Percentiles rank a stretch among this genome's conserved stretches.
Evolutionary conservation across 2,113 vertebrate species (phyloP).

Genomic region (Phylloscopus whistleri): DNA sequence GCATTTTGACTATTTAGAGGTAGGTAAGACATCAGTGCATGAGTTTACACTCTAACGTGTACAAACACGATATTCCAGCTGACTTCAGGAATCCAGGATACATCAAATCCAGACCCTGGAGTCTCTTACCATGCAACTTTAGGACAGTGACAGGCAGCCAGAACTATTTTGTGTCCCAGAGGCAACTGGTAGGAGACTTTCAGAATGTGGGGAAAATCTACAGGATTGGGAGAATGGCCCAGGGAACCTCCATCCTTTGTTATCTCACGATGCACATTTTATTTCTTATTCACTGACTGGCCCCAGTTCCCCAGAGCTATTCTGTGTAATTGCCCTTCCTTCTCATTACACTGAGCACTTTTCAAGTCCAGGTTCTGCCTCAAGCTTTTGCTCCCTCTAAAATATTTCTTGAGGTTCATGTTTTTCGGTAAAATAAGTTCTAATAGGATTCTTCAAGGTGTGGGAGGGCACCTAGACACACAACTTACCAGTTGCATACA

Average conservation of each 20-base stretch:
- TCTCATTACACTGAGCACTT: neutral
- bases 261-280: neutral
- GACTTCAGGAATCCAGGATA: neutral
- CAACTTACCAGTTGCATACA: neutral
- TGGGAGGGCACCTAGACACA: neutral
- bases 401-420: neutral
- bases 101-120: neutral
- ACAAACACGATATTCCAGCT: neutral
- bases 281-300: neutral
- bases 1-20: neutral
- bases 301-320: neutral
- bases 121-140: neutral
- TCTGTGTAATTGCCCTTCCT: neutral
- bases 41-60: neutral
- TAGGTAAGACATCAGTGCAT: neutral
- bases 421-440: neutral
- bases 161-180: neutral
- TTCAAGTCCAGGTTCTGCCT: neutral
- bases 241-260: neutral
- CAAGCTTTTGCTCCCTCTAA: neutral
- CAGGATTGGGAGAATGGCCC: neutral
- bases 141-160: neutral
- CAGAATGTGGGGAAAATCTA: neutral
- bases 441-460: neutral
- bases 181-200: neutral